Conservation (phyloP, 2,113 vertebrate species). For the Pelmatolapia mariae region DNA sequence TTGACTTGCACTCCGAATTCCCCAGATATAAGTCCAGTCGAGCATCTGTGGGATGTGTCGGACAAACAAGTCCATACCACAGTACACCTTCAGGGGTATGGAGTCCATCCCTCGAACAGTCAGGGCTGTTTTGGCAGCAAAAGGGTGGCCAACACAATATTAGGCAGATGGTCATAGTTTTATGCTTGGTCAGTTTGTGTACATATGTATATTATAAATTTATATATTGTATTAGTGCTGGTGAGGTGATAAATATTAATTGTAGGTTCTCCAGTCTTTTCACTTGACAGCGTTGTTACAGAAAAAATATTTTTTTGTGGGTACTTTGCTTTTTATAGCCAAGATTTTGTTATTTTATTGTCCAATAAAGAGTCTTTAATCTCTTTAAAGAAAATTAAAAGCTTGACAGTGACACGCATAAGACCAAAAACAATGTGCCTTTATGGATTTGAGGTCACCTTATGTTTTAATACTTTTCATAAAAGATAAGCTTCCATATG, state of each 20-base stretch:
- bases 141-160: background rate
- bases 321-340: background rate
- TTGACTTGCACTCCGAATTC: rapidly evolving
- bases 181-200: background rate
- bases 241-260: background rate
- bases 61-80: background rate
- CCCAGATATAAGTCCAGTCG: background rate
- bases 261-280: background rate
- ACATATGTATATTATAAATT: background rate
- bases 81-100: background rate
- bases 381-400: background rate
- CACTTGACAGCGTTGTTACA: background rate
- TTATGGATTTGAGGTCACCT: background rate
- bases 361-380: background rate
- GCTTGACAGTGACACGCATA: background rate
- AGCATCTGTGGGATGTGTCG: background rate
- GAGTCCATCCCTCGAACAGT: background rate
- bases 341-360: background rate
- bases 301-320: background rate
- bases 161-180: background rate
- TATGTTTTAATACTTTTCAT: background rate
- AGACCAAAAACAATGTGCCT: background rate
- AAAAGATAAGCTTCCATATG: background rate
- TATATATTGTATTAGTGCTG: background rate
- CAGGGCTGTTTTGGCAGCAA: background rate